Evolutionary conservation across 2,797 vertebrate species (phyloP).

Genomic region (Alca torda): DNA sequence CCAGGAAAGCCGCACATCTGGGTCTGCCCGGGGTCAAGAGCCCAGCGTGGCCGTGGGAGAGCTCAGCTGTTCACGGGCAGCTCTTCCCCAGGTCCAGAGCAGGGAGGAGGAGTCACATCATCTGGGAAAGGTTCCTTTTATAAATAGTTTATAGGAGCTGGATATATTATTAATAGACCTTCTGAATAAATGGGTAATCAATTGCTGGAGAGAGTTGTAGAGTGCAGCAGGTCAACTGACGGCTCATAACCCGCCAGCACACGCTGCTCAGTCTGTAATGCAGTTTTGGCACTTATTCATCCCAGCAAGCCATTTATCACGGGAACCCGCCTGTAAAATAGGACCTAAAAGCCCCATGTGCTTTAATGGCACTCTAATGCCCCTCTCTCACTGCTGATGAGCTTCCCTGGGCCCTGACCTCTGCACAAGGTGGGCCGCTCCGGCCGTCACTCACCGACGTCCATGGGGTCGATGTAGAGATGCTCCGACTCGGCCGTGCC

Average conservation of each 20-base stretch:
- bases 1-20: background rate
- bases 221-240: conserved; percentile 47
- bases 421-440: rapidly evolving
- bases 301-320: background rate
- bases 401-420: background rate
- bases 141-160: conserved; percentile 45
- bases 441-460: conserved; percentile 77
- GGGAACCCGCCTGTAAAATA: background rate
- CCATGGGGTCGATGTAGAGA: conserved; percentile 81
- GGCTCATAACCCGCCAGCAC: background rate
- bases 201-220: conserved; percentile 41
- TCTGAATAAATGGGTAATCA: conserved; percentile 52
- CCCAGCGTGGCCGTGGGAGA: rapidly evolving
- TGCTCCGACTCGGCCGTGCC: conserved; percentile 68
- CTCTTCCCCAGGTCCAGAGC: background rate
- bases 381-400: background rate
- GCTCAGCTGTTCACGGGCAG: background rate
- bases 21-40: rapidly evolving
- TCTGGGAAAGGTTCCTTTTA: conserved; percentile 14
- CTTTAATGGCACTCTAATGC: background rate
- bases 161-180: conserved; percentile 54
- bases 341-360: rapidly evolving
- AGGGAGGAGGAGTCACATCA: background rate
- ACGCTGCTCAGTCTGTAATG: background rate
- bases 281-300: background rate